Percentiles rank a stretch among this genome's conserved stretches.
These are phyloP conservation scores for Oxyruncus cristatus DNA, from an alignment of 2,113 vertebrate species.

Conservation along the genomic window DNA sequence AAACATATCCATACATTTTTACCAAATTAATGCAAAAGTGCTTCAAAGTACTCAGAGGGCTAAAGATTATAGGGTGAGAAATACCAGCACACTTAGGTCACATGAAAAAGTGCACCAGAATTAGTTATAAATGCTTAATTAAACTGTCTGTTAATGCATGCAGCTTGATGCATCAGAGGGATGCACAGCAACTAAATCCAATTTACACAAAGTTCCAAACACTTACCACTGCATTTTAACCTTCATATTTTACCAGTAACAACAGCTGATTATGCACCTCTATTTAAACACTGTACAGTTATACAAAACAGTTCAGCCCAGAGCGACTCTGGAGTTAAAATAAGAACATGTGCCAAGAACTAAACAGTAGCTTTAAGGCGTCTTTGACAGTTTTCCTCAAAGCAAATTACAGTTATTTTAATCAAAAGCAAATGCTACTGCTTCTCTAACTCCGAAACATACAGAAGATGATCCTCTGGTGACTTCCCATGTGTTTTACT, in stretches of 20 bases:
- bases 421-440: conserved; percentile 85
- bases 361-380: conserved; percentile 91
- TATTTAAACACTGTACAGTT: conserved; percentile 88
- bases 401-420: conserved; percentile 71
- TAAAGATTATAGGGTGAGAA: conserved; percentile 90
- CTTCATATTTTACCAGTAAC: conserved; percentile 91
- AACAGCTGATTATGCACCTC: conserved; percentile 86
- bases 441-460: conserved; percentile 94
- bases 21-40: conserved; percentile 88
- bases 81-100: conserved; percentile 83
- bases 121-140: conserved; percentile 91
- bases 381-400: conserved; percentile 85
- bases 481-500: conserved; percentile 99
- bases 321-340: conserved; percentile 82
- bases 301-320: conserved; percentile 82
- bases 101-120: conserved; percentile 88
- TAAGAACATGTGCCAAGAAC: conserved; percentile 91
- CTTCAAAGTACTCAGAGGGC: conserved; percentile 98
- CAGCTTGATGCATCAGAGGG: conserved; percentile 88
- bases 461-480: conserved; percentile 97
- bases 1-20: conserved; percentile 70
- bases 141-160: conserved; percentile 96
- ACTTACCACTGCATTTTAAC: conserved; percentile 91
- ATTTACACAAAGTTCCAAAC: conserved; percentile 95
- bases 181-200: conserved; percentile 89